Conservation (phyloP, 1,140 invertebrate genomes). For the Bombus picipes region DNA sequence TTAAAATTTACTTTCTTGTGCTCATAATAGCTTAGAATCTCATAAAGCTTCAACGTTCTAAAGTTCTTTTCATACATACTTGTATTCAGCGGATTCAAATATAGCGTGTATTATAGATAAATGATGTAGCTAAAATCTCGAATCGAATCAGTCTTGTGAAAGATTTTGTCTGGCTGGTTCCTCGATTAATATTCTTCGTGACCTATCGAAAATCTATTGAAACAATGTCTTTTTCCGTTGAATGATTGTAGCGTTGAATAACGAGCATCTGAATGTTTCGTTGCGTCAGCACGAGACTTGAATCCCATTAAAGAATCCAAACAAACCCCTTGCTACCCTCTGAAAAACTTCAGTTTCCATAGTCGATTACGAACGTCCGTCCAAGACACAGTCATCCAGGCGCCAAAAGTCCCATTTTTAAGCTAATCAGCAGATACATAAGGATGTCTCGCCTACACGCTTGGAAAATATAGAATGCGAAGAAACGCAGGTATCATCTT, state of each 20-base stretch:
- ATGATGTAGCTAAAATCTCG: background rate
- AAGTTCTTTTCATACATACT: too few relatives aligned
- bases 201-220: background rate
- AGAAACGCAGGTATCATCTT: slow-evolving; percentile 36
- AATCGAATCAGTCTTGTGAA: background rate
- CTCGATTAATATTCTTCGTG: slow-evolving; percentile 14
- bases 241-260: slow-evolving; percentile 45
- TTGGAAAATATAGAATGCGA: slow-evolving; percentile 13
- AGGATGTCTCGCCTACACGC: slow-evolving; percentile 27
- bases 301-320: slow-evolving; percentile 47
- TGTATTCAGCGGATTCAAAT: too few relatives aligned
- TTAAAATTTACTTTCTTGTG: too few relatives aligned
- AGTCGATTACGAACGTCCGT: slow-evolving; percentile 21
- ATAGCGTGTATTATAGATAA: too few relatives aligned
- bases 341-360: background rate
- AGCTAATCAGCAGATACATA: slow-evolving; percentile 51
- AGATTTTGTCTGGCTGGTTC: background rate
- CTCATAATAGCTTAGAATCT: too few relatives aligned
- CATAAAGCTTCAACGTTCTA: too few relatives aligned
- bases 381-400: slow-evolving; percentile 18
- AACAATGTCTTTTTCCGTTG: slow-evolving; percentile 22
- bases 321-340: slow-evolving; percentile 28
- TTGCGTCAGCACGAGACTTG: slow-evolving; percentile 30
- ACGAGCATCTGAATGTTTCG: slow-evolving; percentile 45
- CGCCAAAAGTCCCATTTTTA: slow-evolving; percentile 59